Percentiles rank a stretch among this genome's conserved stretches.
Conservation (phyloP, 2,888 invertebrate genomes). For the Plutella xylostella region DNA sequence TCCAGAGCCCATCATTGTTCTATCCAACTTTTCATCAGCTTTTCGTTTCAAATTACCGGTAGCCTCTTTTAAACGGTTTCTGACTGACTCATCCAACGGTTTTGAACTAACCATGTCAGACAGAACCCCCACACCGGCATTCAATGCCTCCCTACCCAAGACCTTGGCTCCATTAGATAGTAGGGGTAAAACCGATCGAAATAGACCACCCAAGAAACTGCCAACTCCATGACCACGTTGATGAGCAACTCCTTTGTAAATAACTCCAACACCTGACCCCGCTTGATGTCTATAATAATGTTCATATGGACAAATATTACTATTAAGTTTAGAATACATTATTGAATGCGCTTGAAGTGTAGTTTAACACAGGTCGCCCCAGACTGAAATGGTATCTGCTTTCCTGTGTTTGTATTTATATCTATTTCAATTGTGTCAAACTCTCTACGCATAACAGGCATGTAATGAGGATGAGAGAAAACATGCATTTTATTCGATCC, state of each 20-base stretch:
- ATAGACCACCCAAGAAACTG: too few species aligned
- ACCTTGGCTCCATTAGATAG: too few species aligned
- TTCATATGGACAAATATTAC: slow-evolving; percentile 20
- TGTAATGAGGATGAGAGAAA: slow-evolving; percentile 21
- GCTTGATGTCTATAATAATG: slow-evolving; percentile 21
- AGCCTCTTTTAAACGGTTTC: too few species aligned
- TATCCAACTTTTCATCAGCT: too few species aligned
- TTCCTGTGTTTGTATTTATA: slow-evolving; percentile 25
- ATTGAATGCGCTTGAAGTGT: slow-evolving; percentile 18
- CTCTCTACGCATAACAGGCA: slow-evolving; percentile 24
- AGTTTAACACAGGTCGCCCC: slow-evolving; percentile 23
- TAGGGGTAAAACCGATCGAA: too few species aligned
- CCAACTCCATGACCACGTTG: too few species aligned
- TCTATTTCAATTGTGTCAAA: slow-evolving; percentile 26
- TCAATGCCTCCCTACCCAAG: too few species aligned
- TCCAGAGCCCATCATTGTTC: too few species aligned
- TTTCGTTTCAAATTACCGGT: too few species aligned
- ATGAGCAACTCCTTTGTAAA: slow-evolving; percentile 12
- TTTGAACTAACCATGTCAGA: too few species aligned
- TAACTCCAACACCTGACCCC: slow-evolving; percentile 21
- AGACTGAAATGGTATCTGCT: slow-evolving; percentile 24
- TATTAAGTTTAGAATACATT: slow-evolving; percentile 14
- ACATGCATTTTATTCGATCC: slow-evolving; percentile 22
- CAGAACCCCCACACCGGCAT: too few species aligned
- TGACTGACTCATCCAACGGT: too few species aligned